Evolutionary conservation across 2,797 vertebrate genomes (phyloP).

Genomic region (Pelochelys cantorii): DNA sequence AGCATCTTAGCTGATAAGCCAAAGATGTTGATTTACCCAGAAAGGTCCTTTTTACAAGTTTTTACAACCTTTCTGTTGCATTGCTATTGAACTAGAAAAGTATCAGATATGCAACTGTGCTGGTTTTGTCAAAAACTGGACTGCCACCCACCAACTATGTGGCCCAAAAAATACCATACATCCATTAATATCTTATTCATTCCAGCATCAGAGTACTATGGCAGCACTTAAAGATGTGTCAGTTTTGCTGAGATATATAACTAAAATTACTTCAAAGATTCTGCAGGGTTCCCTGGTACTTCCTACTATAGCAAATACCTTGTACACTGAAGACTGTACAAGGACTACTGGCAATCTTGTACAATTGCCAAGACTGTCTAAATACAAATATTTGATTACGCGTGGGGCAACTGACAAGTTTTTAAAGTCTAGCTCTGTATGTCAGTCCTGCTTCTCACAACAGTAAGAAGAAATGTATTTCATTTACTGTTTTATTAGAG

Average conservation of each 20-base stretch:
- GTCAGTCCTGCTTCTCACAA: neutral
- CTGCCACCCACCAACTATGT: neutral
- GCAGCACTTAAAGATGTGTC: neutral
- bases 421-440: neutral
- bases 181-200: neutral
- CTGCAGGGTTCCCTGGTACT: neutral
- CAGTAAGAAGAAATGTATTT: neutral
- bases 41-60: constrained; percentile 37
- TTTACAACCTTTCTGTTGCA: neutral
- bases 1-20: constrained; percentile 34
- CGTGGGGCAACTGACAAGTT: neutral
- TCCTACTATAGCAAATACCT: neutral
- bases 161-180: neutral
- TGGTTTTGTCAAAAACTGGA: fast-evolving
- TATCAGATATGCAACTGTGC: neutral
- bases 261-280: neutral
- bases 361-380: neutral
- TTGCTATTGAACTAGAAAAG: constrained; percentile 26
- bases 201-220: neutral
- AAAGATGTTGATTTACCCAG: constrained; percentile 59
- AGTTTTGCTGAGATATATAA: neutral
- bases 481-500: neutral
- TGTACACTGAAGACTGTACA: neutral
- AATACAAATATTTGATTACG: neutral
- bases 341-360: too few relatives aligned